Base-by-base conservation (phyloP, 2,113 vertebrate species). In the Halichoerus grypus region DNA sequence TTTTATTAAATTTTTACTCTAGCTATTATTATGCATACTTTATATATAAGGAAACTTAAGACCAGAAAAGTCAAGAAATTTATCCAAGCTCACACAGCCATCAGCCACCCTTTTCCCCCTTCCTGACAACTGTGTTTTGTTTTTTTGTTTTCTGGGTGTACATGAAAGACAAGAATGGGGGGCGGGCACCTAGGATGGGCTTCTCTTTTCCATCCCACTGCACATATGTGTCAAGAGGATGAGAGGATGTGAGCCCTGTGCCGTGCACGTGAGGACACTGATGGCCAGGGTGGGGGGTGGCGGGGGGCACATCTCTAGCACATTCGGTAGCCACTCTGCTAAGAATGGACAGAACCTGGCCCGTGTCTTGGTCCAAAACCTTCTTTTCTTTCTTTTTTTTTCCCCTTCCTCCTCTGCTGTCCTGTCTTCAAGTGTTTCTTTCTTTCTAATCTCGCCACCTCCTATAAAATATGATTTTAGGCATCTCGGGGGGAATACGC, bases 301-400 rank as follows among this genome's bases (percentile, higher is more conserved):
- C 7, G 1, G 1, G 42, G 14, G 31, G 4, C 6, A 0, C 5
- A 18, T 5, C 42, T 39, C 15, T 3, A 8, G 26, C 42, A 49
- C 14, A 18, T 49, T 77, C 42, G 14, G 26, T 31, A 49, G 26
- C 42, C 74, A 9, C 42, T 77, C 3, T 77, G 42, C 74, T 36
- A 51, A 4, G 13, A n/a, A 3, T 0, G 0, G 5, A 0, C 9
- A 3, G 16, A 0, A 2, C 6, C 46, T 4, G 16, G 26, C 6
- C 0, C 3, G 5, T 22, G 1, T 55, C 39, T 24, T 31, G 5
- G 22, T 26, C 36, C 49, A 7, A 22, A 39, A 13, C n/a, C 46
- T 18, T 5, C 69, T 84, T 86, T 24, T 19, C 42, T 12, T 22
- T 83, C 18, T 15, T 8, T 21, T 15, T 76, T 26, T 76, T 46